Percentiles rank a stretch among this genome's conserved stretches.
Conservation (phyloP, 2,888 invertebrate species). For the Torymus tubicola region DNA sequence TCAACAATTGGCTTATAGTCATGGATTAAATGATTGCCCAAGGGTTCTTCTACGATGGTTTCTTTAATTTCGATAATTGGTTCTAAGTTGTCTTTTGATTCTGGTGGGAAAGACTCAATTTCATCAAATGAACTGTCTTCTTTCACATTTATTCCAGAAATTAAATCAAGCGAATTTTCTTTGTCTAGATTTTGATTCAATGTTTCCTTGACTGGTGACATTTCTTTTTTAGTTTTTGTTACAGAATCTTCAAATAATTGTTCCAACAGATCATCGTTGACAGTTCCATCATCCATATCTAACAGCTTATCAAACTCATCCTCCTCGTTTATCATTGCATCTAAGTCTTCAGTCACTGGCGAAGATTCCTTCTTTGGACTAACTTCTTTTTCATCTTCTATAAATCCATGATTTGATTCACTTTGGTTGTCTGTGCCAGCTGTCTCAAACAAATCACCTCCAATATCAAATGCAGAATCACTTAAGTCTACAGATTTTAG, state of each 20-base stretch:
- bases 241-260: neutral
- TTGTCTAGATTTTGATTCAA: neutral
- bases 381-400: too few relatives aligned
- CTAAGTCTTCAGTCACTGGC: too few relatives aligned
- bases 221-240: neutral
- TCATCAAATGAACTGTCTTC: neutral
- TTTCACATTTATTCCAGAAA: neutral
- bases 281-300: too few relatives aligned
- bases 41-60: neutral
- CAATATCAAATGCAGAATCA: neutral
- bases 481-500: slow-evolving; percentile 22
- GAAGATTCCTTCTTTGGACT: too few relatives aligned
- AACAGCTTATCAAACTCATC: too few relatives aligned
- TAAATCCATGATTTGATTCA: neutral
- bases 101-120: neutral
- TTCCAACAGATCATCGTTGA: too few relatives aligned
- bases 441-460: slow-evolving; percentile 21
- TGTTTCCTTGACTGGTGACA: neutral
- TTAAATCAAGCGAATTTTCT: neutral
- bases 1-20: neutral
- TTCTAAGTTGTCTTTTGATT: neutral
- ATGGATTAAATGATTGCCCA: too few relatives aligned
- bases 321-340: too few relatives aligned
- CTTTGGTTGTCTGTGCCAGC: neutral
- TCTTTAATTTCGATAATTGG: neutral